A percentile compares a stretch with the other conserved stretches of the same genome.
Evolutionary conservation across 2,797 vertebrate species (phyloP).

Genomic region (Paramormyrops hopkinsi): DNA sequence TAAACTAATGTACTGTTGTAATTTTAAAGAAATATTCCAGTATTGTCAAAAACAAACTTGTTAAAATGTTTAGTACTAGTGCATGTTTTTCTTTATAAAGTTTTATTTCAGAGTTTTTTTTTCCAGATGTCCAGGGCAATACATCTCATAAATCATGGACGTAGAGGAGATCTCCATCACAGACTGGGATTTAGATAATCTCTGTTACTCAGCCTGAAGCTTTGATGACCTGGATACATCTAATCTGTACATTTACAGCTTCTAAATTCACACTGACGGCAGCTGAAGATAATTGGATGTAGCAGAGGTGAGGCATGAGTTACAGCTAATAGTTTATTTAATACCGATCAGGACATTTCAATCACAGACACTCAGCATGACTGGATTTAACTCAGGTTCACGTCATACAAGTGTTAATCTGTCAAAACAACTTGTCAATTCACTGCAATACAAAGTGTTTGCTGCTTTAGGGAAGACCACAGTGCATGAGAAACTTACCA

Average conservation of each 20-base stretch:
- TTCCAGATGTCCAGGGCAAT: background rate
- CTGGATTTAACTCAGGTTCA: conserved; percentile 32
- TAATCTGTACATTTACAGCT: background rate
- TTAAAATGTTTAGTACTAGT: background rate
- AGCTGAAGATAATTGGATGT: background rate
- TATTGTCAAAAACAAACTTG: background rate
- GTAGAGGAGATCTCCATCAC: background rate
- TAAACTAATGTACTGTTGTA: background rate
- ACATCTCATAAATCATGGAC: background rate
- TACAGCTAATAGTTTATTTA: background rate
- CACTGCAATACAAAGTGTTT: background rate
- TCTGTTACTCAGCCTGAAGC: background rate
- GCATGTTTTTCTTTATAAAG: background rate
- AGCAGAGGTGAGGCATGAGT: background rate
- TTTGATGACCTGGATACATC: background rate
- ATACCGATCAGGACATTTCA: background rate
- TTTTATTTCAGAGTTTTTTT: background rate
- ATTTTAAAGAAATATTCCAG: background rate
- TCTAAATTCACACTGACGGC: background rate
- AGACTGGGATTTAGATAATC: background rate
- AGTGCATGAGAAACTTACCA: background rate
- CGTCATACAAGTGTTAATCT: background rate
- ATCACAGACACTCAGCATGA: conserved; percentile 22
- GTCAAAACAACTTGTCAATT: background rate
- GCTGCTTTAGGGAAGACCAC: background rate